Evolutionary conservation across 2,113 vertebrate species (phyloP), one percentile per base, ranked within the genome.

Genomic region (Colius striatus): DNA sequence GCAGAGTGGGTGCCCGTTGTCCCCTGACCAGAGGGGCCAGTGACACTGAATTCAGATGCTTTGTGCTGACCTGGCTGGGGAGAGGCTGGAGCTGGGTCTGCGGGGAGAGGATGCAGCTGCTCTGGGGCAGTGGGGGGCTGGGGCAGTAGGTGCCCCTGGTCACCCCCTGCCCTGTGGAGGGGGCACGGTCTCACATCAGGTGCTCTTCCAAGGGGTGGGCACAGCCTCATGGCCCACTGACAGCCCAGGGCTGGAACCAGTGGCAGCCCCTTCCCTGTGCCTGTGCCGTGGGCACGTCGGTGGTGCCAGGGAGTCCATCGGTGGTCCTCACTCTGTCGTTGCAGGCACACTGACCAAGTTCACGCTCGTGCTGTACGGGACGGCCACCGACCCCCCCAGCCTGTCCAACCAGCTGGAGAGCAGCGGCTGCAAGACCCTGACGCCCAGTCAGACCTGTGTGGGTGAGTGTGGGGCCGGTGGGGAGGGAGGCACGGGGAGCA

Each of bases 351-450:
- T 99, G 94, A 99, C 98, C 81, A 99, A 99, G 98, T 99, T 99
- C 97, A 98, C 98, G 0, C 98, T 99, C 3, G 98, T 99, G 84
- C 98, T 99, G 26, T 99, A 99, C 5, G 99, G 99, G 27, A 99
- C 98, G 0, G 98, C 99, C 45, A 94, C 98, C 0, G 98, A 98
- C 20, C 97, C 98, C 18, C 97, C 98, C 4, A 96, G 96, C 13
- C 97, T 98, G 74, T 98, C 99, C 86, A 97, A 98, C 47, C 97
- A 98, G 32, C 97, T 99, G 4, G 99, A 99, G 92, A 99, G 99
- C 97, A 99, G 98, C 8, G 99, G 99, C 97, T 99, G 99, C 98
- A 99, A 99, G 97, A 99, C 98, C 8, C 98, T 99, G 50, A 98
- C 99, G 2, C 97, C 98, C 23, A 98, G 99, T 97, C 99, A 99